A percentile compares a stretch with the other conserved stretches of the same genome.
These are phyloP conservation scores for Numenius phaeopus DNA, from an alignment of 2,797 vertebrate genomes.

Conservation along the genomic window DNA sequence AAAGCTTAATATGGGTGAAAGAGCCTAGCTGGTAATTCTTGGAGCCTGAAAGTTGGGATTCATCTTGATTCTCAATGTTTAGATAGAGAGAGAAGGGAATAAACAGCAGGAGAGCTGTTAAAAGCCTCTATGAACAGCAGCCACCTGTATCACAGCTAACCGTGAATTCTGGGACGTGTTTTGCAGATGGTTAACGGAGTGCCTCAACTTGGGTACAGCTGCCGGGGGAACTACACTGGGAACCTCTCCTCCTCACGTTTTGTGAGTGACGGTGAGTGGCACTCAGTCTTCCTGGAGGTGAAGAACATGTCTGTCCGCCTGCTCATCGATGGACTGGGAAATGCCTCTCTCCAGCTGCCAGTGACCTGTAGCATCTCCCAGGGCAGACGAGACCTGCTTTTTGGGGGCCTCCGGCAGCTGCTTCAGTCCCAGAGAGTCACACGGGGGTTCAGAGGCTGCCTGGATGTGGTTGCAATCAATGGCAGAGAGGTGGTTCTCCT, in stretches of 20 bases:
- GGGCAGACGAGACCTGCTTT: conserved; percentile 79
- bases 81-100: neutral
- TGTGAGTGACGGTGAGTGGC: conserved; percentile 88
- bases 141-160: neutral
- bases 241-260: conserved; percentile 76
- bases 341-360: conserved; percentile 68
- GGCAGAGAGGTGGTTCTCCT: conserved; percentile 79
- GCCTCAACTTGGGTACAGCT: conserved; percentile 85
- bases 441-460: conserved; percentile 86
- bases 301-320: conserved; percentile 80
- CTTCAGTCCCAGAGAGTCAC: conserved; percentile 49
- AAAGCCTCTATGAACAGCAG: neutral
- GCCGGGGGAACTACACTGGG: conserved; percentile 69
- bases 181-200: conserved; percentile 85
- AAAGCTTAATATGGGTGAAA: neutral
- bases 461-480: conserved; percentile 85
- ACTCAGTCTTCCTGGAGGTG: conserved; percentile 87
- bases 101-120: neutral
- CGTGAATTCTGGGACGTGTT: neutral
- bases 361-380: conserved; percentile 78
- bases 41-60: neutral
- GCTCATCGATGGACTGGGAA: conserved; percentile 79
- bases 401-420: conserved; percentile 76
- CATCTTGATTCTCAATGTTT: neutral
- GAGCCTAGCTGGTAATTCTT: neutral